These are phyloP conservation scores for Nomada hirtipes DNA, from an alignment of 2,888 invertebrate species.

Conservation along the genomic window DNA sequence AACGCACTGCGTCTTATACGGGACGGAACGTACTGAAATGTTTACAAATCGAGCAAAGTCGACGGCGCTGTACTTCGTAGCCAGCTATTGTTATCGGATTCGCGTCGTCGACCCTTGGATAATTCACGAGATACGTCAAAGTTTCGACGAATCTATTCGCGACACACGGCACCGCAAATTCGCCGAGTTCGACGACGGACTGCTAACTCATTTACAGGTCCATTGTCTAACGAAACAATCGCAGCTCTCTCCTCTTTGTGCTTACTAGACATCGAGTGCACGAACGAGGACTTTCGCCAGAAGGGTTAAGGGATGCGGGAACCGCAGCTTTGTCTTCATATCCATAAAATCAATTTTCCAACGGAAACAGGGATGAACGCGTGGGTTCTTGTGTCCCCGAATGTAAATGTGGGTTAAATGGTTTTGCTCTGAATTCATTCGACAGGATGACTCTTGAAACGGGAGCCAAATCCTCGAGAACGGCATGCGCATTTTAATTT, in stretches of 20 bases:
- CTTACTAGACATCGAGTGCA: neutral
- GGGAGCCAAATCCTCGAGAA: neutral
- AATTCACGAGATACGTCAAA: constrained; percentile 5
- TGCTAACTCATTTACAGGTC: constrained; percentile 23
- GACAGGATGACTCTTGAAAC: neutral
- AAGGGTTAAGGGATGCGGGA: neutral
- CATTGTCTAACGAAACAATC: constrained; percentile 36
- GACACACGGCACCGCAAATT: neutral
- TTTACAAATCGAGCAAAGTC: neutral
- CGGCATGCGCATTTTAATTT: neutral
- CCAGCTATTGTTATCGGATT: neutral
- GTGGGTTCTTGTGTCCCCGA: neutral
- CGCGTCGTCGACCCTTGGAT: neutral
- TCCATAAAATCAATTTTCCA: constrained; percentile 9
- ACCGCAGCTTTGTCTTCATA: neutral
- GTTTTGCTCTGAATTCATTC: neutral
- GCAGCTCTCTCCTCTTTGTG: constrained; percentile 2
- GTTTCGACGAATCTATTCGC: neutral
- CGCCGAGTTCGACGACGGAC: neutral
- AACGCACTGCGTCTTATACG: neutral
- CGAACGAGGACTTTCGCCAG: neutral
- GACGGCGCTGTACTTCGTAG: neutral
- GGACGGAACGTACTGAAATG: neutral
- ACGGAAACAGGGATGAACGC: neutral
- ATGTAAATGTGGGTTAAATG: constrained; percentile 8